A percentile compares a stretch with the other conserved stretches of the same genome.
Conservation (phyloP, 2,113 vertebrate species). For the Heliornis fulica region DNA sequence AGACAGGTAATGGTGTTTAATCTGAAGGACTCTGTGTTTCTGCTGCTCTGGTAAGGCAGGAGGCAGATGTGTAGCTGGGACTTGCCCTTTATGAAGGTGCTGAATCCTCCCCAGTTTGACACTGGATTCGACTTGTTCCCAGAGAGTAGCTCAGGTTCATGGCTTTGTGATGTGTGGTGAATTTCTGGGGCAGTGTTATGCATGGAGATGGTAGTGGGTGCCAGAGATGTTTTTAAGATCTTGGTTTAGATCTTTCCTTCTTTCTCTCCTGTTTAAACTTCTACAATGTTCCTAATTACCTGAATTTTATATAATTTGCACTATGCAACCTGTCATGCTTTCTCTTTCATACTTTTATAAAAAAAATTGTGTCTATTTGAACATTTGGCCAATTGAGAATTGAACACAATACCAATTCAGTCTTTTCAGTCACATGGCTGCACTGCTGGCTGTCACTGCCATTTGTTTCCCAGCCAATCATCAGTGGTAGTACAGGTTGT, state of each 20-base stretch:
- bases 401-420: not conserved
- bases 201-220: too few species aligned
- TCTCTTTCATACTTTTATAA: not conserved
- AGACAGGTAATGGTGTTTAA: slow-evolving; percentile 77
- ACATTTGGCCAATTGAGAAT: not conserved
- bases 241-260: not conserved
- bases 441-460: not conserved
- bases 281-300: not conserved
- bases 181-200: not conserved
- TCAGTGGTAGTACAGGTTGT: not conserved
- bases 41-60: not conserved
- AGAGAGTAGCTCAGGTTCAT: not conserved
- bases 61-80: not conserved
- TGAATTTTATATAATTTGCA: not conserved
- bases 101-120: not conserved
- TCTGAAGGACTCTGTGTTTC: not conserved
- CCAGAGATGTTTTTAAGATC: rapidly evolving
- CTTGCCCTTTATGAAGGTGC: not conserved
- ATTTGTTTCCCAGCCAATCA: not conserved
- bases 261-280: not conserved
- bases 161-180: rapidly evolving
- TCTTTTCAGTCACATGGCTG: not conserved
- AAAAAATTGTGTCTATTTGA: not conserved
- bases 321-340: not conserved
- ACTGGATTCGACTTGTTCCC: not conserved